A percentile compares a stretch with the other conserved stretches of the same genome.
These are phyloP conservation scores for Unio pictorum DNA, from an alignment of 2,888 invertebrate species.

Conservation along the genomic window DNA sequence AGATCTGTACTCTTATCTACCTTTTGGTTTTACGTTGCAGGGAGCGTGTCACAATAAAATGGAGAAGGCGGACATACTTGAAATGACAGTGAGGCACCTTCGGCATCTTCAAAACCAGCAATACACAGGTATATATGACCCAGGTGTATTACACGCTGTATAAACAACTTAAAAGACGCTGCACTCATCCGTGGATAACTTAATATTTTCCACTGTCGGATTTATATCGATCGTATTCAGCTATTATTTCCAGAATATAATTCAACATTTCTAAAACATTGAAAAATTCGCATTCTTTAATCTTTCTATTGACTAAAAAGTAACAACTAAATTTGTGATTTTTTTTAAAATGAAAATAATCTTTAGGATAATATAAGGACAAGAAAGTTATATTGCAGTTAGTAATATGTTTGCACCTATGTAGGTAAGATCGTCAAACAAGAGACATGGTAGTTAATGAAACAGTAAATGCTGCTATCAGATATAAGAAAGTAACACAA, in stretches of 20 bases:
- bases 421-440: no score
- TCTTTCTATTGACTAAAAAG: no score
- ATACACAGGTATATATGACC: slow-evolving; percentile 31
- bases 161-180: background rate
- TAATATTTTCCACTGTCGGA: background rate
- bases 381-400: no score
- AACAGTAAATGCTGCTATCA: no score
- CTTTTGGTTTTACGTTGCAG: slow-evolving; percentile 75
- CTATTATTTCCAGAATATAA: background rate
- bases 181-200: background rate
- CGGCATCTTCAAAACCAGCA: slow-evolving; percentile 90
- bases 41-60: slow-evolving; percentile 94
- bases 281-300: no score
- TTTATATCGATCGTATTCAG: slow-evolving; percentile 7
- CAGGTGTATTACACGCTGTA: background rate
- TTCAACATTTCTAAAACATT: no score
- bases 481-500: no score
- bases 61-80: slow-evolving; percentile 96
- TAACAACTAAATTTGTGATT: no score
- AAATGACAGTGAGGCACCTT: slow-evolving; percentile 96
- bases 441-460: no score
- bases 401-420: no score
- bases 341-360: no score
- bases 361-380: no score
- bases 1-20: background rate